Conservation (phyloP, 1,140 invertebrate genomes). For the Venturia canescens region DNA sequence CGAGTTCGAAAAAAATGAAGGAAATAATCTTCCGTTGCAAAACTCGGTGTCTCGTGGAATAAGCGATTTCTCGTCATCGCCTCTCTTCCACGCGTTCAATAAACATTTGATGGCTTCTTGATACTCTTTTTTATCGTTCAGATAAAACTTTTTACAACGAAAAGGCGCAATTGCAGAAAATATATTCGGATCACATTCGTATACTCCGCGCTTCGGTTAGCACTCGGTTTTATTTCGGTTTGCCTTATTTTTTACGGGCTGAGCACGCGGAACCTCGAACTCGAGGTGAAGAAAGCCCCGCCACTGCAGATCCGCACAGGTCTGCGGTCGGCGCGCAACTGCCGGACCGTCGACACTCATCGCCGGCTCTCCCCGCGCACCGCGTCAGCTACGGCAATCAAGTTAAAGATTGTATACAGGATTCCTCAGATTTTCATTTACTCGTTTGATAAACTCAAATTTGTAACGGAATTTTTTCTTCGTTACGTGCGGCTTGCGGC, state of each 20-base stretch:
- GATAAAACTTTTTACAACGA: too few species aligned
- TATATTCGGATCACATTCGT: background rate
- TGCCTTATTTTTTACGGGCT: background rate
- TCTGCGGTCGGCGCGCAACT: constrained; percentile 35
- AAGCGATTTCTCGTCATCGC: background rate
- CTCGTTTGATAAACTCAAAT: too few species aligned
- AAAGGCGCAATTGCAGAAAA: background rate
- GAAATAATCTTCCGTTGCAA: background rate
- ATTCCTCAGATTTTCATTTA: too few species aligned
- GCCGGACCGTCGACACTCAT: constrained; percentile 34
- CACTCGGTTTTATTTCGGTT: background rate
- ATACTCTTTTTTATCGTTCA: too few species aligned
- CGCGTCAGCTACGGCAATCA: background rate
- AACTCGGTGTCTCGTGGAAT: background rate
- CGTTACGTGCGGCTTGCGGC: too few species aligned
- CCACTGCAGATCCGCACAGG: constrained; percentile 26
- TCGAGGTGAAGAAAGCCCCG: background rate
- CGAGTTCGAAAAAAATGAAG: background rate
- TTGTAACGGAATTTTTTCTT: too few species aligned
- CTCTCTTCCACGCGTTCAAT: too few species aligned
- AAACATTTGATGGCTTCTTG: too few species aligned
- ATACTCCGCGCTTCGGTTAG: background rate
- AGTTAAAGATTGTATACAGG: too few species aligned
- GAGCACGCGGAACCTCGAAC: background rate
- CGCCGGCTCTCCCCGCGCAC: background rate